Evolutionary conservation across 2,888 invertebrate genomes (phyloP).

Genomic region (Lamellibrachia satsuma): DNA sequence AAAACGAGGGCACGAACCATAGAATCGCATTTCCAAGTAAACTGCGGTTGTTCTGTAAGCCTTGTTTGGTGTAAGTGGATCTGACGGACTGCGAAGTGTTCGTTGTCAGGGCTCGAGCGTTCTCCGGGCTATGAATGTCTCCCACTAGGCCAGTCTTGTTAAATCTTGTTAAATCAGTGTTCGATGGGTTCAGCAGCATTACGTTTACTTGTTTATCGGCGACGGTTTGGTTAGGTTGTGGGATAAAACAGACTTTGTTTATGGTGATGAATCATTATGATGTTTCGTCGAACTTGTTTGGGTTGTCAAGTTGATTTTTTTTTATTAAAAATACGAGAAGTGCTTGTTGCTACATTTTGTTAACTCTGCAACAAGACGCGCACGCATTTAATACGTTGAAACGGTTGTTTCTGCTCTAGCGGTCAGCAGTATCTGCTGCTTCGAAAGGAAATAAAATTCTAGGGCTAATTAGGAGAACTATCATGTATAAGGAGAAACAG

Average conservation of each 20-base stretch:
- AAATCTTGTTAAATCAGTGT: too few species aligned
- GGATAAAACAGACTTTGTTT: too few species aligned
- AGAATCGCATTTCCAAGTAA: not conserved
- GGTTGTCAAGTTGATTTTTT: too few species aligned
- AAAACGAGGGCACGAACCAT: too few species aligned
- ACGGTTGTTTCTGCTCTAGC: not conserved
- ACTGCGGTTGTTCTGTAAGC: not conserved
- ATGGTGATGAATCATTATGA: too few species aligned
- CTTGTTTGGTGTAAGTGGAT: not conserved
- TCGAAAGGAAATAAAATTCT: too few species aligned
- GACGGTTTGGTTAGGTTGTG: not conserved
- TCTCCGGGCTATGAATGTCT: not conserved
- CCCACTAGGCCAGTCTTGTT: not conserved
- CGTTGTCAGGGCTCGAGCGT: not conserved
- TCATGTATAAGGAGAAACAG: too few species aligned
- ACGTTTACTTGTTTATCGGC: not conserved
- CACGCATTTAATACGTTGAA: not conserved
- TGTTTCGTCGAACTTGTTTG: too few species aligned
- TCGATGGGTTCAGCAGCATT: not conserved
- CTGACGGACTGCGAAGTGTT: not conserved
- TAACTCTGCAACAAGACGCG: not conserved
- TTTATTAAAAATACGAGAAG: too few species aligned
- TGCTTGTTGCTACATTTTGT: too few species aligned
- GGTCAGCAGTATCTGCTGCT: too few species aligned
- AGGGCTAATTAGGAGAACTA: too few species aligned